phyloP scores from a whole-genome alignment of 2,113 vertebrate genomes.

The Dipodomys spectabilis region DNA sequence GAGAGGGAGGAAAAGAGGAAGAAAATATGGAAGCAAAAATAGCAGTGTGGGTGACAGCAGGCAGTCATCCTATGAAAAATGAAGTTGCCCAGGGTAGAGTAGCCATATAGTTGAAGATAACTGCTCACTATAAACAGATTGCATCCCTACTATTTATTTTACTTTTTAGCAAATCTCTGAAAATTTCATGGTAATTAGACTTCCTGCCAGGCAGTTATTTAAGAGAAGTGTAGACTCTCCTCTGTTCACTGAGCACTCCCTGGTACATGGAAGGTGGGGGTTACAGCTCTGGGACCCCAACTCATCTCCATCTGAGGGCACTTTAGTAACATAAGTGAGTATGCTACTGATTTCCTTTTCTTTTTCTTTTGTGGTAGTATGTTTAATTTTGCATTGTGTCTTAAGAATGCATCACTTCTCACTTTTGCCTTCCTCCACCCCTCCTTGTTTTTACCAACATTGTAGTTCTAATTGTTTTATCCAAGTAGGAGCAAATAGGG shows the following conservation, averaged over 20 bases:
- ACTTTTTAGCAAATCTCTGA: slow-evolving; percentile 54
- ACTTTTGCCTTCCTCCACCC: background rate
- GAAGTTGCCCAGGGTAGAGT: background rate
- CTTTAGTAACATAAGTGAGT: slow-evolving; percentile 35
- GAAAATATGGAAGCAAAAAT: background rate
- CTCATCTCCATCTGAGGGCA: slow-evolving; percentile 4
- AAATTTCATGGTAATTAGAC: slow-evolving; percentile 60
- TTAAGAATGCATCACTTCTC: slow-evolving; percentile 10
- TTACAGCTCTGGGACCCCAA: background rate
- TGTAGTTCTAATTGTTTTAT: slow-evolving; percentile 56
- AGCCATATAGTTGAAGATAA: slow-evolving; percentile 14
- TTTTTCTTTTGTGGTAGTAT: slow-evolving; percentile 7
- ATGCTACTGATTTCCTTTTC: slow-evolving; percentile 11
- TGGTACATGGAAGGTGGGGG: background rate
- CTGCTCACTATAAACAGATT: slow-evolving; percentile 37
- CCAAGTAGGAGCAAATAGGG: slow-evolving; percentile 33
- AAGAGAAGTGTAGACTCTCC: slow-evolving; percentile 41
- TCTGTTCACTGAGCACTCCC: slow-evolving; percentile 20
- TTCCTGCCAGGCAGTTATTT: slow-evolving; percentile 55
- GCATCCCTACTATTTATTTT: slow-evolving; percentile 56
- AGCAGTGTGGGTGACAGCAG: slow-evolving; percentile 1
- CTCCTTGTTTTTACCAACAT: background rate
- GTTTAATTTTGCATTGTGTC: slow-evolving; percentile 35
- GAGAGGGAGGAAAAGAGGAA: background rate
- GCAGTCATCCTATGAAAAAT: slow-evolving; percentile 2